Percentiles rank a stretch among this genome's conserved stretches.
phyloP scores from a whole-genome alignment of 2,888 invertebrate species.

The Meiosimyza decipiens region DNA sequence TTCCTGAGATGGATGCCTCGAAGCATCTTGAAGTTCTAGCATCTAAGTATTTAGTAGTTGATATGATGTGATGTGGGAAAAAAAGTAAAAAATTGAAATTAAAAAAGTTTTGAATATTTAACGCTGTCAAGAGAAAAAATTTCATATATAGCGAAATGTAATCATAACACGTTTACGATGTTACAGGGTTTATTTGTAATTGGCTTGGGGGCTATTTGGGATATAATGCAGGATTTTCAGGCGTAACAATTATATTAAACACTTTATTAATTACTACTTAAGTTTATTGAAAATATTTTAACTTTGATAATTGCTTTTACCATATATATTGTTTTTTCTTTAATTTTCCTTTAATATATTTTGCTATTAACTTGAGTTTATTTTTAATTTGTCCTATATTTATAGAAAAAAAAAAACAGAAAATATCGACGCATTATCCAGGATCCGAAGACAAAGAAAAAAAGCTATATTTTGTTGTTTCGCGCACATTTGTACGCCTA shows the following conservation, averaged over 20 bases:
- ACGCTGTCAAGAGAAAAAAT: neutral
- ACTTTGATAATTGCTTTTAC: neutral
- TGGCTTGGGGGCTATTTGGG: slow-evolving; percentile 19
- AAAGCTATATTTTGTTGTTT: neutral
- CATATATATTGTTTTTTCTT: slow-evolving; percentile 43
- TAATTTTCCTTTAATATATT: slow-evolving; percentile 17
- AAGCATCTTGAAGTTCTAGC: slow-evolving; percentile 83
- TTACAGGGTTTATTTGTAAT: slow-evolving; percentile 12
- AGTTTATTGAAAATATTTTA: neutral
- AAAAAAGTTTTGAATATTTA: neutral
- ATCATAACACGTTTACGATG: slow-evolving; percentile 24
- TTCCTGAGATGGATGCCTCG: slow-evolving; percentile 80
- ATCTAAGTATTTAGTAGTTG: slow-evolving; percentile 68
- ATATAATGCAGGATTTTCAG: slow-evolving; percentile 41
- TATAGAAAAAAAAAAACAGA: slow-evolving; percentile 38
- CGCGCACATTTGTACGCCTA: too few species aligned
- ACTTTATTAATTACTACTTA: slow-evolving; percentile 34
- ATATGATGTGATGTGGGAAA: slow-evolving; percentile 18
- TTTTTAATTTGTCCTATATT: slow-evolving; percentile 50
- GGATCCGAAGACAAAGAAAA: slow-evolving; percentile 29
- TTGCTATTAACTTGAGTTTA: slow-evolving; percentile 43
- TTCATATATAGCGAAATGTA: slow-evolving; percentile 34
- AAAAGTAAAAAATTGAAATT: slow-evolving; percentile 13
- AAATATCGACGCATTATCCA: slow-evolving; percentile 13
- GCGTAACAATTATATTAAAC: slow-evolving; percentile 32